A percentile compares a stretch with the other conserved stretches of the same genome.
Evolutionary conservation across 2,113 vertebrate species (phyloP).

Genomic region (Ifrita kowaldi): DNA sequence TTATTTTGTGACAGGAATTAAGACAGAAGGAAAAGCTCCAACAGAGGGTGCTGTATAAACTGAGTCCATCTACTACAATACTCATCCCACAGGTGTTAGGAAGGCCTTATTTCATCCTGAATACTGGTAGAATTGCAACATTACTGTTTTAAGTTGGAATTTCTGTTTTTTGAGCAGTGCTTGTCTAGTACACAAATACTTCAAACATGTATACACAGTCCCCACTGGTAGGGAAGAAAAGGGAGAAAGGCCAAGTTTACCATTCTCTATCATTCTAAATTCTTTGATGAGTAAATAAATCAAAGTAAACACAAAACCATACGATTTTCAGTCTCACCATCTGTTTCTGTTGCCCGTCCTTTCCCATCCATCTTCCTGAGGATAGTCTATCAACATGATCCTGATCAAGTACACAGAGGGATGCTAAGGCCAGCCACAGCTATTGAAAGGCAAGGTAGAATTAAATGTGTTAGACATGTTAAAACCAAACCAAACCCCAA

Average conservation of each 20-base stretch:
- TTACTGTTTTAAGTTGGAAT: not conserved
- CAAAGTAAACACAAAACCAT: not conserved
- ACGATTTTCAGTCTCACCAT: slow-evolving; percentile 79
- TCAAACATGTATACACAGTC: not conserved
- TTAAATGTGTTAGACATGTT: not conserved
- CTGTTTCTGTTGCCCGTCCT: slow-evolving; percentile 97
- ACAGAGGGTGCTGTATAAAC: not conserved
- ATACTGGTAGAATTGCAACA: not conserved
- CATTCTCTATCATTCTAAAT: not conserved
- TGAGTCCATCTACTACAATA: not conserved
- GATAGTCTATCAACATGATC: slow-evolving; percentile 96
- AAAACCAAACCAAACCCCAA: not conserved
- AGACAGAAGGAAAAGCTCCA: not conserved
- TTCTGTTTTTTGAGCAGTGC: not conserved
- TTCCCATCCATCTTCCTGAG: slow-evolving; percentile 98
- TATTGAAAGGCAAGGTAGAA: slow-evolving; percentile 43
- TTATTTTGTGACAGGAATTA: not conserved
- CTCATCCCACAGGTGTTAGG: not conserved
- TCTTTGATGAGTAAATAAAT: not conserved
- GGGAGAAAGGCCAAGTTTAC: not conserved
- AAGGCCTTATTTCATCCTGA: not conserved
- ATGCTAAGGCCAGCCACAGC: slow-evolving; percentile 96
- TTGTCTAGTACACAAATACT: not conserved
- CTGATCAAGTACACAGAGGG: slow-evolving; percentile 95
- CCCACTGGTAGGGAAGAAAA: not conserved